Conservation (phyloP, 2,113 vertebrate species). For the Lipophrys pholis region DNA sequence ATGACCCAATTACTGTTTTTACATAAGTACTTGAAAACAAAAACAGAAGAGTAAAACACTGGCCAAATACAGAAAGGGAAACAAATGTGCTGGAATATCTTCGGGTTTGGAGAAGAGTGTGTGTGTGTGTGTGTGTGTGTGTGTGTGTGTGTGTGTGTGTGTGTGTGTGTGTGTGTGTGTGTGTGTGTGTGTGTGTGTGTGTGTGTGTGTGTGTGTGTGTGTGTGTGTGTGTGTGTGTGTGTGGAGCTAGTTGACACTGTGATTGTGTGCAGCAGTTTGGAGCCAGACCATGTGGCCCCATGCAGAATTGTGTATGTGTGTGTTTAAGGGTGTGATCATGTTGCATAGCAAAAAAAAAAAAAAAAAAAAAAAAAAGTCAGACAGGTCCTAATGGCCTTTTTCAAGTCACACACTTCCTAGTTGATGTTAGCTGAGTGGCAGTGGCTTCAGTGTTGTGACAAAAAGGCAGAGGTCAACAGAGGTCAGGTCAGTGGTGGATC, state of each 20-base stretch:
- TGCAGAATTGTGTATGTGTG: slow-evolving; percentile 35
- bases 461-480: slow-evolving; percentile 28
- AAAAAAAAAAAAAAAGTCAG: slow-evolving; percentile 12
- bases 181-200: slow-evolving; percentile 7
- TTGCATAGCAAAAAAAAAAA: slow-evolving; percentile 27
- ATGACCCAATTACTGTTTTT: slow-evolving; percentile 52
- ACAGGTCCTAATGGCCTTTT: slow-evolving; percentile 32
- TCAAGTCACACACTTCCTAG: slow-evolving; percentile 27
- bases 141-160: slow-evolving; percentile 17
- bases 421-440: slow-evolving; percentile 20
- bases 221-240: background rate
- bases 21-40: slow-evolving; percentile 10
- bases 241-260: slow-evolving; percentile 37
- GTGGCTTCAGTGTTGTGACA: slow-evolving; percentile 31
- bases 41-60: slow-evolving; percentile 30
- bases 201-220: background rate
- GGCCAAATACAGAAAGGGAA: slow-evolving; percentile 46
- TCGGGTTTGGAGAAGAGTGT: slow-evolving; percentile 24
- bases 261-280: slow-evolving; percentile 30
- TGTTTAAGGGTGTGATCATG: slow-evolving; percentile 31
- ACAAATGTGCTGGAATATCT: slow-evolving; percentile 47
- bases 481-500: slow-evolving; percentile 49
- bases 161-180: slow-evolving; percentile 21
- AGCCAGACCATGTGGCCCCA: slow-evolving; percentile 37
- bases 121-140: background rate